A percentile compares a stretch with the other conserved stretches of the same genome.
Evolutionary conservation across 2,888 invertebrate genomes (phyloP).

Genomic region (Pandemis corylana): DNA sequence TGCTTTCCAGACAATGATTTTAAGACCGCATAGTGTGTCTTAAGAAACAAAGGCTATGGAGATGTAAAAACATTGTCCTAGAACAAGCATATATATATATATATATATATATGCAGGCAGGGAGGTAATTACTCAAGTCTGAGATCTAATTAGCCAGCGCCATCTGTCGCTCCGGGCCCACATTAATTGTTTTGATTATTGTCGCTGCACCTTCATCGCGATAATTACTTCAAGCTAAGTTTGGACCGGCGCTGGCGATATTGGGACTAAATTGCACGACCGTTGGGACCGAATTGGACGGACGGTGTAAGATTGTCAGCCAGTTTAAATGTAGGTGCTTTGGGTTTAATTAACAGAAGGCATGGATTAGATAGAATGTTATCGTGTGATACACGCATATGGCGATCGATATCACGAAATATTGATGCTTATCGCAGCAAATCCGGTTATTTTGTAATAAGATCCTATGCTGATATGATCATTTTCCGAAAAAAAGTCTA

Average conservation of each 20-base stretch:
- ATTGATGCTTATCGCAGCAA: no score
- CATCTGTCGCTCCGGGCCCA: slow-evolving; percentile 28
- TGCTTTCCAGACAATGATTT: no score
- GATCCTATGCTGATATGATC: no score
- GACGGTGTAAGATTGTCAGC: slow-evolving; percentile 4
- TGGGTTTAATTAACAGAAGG: background rate
- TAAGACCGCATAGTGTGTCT: no score
- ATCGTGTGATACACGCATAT: no score
- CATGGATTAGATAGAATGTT: no score
- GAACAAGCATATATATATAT: background rate
- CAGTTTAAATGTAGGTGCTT: background rate
- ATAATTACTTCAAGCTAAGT: slow-evolving; percentile 18
- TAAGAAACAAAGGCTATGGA: no score
- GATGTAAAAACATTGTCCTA: background rate
- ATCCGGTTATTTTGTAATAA: no score
- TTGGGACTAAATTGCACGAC: slow-evolving; percentile 20
- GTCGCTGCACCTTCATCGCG: slow-evolving; percentile 11
- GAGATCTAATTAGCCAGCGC: slow-evolving; percentile 24
- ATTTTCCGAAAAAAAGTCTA: no score
- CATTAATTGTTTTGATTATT: slow-evolving; percentile 27
- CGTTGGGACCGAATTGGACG: slow-evolving; percentile 19
- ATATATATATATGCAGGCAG: background rate
- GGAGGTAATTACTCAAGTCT: slow-evolving; percentile 20
- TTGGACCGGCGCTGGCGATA: slow-evolving; percentile 17
- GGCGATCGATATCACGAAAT: no score